Percentiles rank a stretch among this genome's conserved stretches.
Evolutionary conservation across 2,113 vertebrate genomes (phyloP).

Genomic region (Brachyhypopomus gauderio): DNA sequence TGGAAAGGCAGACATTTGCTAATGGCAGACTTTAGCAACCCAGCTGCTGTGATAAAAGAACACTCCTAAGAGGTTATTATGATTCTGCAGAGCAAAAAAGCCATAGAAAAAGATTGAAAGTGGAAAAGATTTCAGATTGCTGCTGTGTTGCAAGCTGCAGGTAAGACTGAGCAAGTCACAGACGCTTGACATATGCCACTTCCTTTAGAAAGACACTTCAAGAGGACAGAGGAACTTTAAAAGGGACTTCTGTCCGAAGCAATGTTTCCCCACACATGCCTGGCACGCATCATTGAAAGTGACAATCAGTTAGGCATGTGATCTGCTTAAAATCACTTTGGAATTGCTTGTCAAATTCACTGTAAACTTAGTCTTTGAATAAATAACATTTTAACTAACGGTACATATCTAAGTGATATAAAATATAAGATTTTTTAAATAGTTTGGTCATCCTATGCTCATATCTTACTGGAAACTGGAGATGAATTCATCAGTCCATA

Average conservation of each 20-base stretch:
- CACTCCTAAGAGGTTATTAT: constrained; percentile 48
- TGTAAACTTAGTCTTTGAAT: background rate
- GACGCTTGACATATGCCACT: constrained; percentile 47
- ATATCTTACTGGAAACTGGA: too few species aligned
- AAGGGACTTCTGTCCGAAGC: constrained; percentile 21
- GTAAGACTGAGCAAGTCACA: constrained; percentile 39
- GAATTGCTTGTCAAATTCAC: background rate
- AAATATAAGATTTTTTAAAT: too few species aligned
- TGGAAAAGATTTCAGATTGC: constrained; percentile 23
- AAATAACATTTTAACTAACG: too few species aligned
- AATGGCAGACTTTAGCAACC: constrained; percentile 27
- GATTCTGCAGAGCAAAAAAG: constrained; percentile 7
- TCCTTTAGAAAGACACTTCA: constrained; percentile 26
- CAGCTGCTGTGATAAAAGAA: constrained; percentile 41
- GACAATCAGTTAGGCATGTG: background rate
- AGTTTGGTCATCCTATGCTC: too few species aligned
- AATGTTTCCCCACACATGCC: background rate
- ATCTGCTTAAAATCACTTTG: background rate
- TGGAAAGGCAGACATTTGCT: constrained; percentile 11
- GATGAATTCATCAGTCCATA: too few species aligned
- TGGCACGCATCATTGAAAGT: background rate
- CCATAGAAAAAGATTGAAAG: background rate
- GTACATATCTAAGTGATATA: too few species aligned
- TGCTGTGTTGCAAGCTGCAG: constrained; percentile 45
- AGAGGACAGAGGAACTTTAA: constrained; percentile 20